A percentile compares a stretch with the other conserved stretches of the same genome.
These are phyloP conservation scores for Denticeps clupeoides DNA, from an alignment of 2,797 vertebrate genomes.

Conservation along the genomic window DNA sequence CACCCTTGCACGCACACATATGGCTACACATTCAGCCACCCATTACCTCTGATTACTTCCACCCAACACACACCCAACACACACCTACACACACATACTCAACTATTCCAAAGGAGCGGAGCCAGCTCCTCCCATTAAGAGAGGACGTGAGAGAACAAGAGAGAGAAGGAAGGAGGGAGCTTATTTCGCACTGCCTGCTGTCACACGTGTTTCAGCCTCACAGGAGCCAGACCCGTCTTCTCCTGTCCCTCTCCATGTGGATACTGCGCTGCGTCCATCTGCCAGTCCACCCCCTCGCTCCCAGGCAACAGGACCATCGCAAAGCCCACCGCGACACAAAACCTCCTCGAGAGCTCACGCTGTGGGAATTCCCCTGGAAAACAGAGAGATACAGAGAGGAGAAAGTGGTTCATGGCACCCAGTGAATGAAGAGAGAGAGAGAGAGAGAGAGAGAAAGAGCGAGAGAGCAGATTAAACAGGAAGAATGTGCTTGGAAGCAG, in stretches of 20 bases:
- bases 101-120: constrained; percentile 2
- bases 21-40: too few species aligned
- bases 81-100: neutral
- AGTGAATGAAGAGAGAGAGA: constrained; percentile 4
- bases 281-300: too few species aligned
- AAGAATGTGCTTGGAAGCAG: constrained; percentile 1
- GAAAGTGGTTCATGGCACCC: neutral
- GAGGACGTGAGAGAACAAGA: neutral
- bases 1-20: neutral
- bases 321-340: too few species aligned
- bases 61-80: neutral
- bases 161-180: neutral
- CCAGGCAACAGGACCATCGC: too few species aligned
- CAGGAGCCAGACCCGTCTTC: neutral
- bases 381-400: neutral
- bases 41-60: too few species aligned
- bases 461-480: constrained; percentile 26
- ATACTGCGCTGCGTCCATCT: too few species aligned
- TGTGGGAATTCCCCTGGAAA: neutral
- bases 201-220: neutral
- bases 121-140: constrained; percentile 9
- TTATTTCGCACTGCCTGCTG: neutral
- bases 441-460: constrained; percentile 7
- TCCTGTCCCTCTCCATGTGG: neutral
- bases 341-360: too few species aligned